Percentiles rank a stretch among this genome's conserved stretches.
Conservation (phyloP, 2,888 invertebrate genomes). For the Ariolimax columbianus region DNA sequence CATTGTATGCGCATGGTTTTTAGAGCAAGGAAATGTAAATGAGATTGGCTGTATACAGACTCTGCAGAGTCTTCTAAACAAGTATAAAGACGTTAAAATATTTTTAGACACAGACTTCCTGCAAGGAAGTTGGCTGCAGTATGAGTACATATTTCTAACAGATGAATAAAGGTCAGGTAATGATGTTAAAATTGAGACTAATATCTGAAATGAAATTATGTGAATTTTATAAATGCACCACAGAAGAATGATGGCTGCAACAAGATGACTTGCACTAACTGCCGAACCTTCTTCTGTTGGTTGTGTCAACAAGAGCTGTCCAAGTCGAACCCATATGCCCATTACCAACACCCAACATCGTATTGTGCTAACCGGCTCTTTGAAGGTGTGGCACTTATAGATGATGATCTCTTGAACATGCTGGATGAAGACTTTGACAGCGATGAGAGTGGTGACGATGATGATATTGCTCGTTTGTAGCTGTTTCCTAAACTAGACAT, state of each 20-base stretch:
- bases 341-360: constrained; percentile 80
- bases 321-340: constrained; percentile 81
- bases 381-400: constrained; percentile 70
- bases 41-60: too few relatives aligned
- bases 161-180: too few relatives aligned
- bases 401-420: constrained; percentile 20
- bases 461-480: constrained; percentile 38
- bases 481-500: constrained; percentile 1
- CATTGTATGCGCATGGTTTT: too few relatives aligned
- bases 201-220: constrained; percentile 4
- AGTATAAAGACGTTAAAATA: too few relatives aligned
- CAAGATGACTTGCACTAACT: constrained; percentile 85
- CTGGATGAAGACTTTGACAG: constrained; percentile 15
- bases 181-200: too few relatives aligned
- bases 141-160: too few relatives aligned
- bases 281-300: constrained; percentile 84
- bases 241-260: constrained; percentile 85
- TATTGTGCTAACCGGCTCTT: constrained; percentile 82
- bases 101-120: too few relatives aligned
- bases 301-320: constrained; percentile 81
- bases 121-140: too few relatives aligned
- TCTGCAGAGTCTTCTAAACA: too few relatives aligned
- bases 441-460: constrained; percentile 34
- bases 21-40: too few relatives aligned
- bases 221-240: constrained; percentile 51